Percentiles rank a stretch among this genome's conserved stretches.
Conservation (phyloP, 2,113 vertebrate species). For the Pipa parva region DNA sequence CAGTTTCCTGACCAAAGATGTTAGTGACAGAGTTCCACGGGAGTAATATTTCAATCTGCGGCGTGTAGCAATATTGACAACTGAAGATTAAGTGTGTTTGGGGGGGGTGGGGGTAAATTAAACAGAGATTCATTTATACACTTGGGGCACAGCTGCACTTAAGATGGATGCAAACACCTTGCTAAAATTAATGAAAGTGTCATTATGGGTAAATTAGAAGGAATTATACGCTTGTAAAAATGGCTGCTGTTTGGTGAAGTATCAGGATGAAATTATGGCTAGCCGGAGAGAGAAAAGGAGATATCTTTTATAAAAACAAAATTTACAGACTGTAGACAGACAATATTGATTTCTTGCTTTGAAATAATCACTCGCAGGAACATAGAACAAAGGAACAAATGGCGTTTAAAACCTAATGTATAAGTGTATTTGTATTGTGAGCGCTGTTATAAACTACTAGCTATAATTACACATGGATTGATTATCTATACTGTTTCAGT, state of each 20-base stretch:
- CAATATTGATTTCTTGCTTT: slow-evolving; percentile 16
- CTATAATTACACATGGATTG: too few relatives aligned
- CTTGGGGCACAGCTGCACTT: slow-evolving; percentile 29
- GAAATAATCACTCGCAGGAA: slow-evolving; percentile 18
- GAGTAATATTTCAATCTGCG: slow-evolving; percentile 38
- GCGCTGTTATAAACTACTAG: too few relatives aligned
- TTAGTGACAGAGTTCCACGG: slow-evolving; percentile 18
- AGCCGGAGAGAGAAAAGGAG: slow-evolving; percentile 6
- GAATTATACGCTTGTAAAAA: slow-evolving; percentile 40
- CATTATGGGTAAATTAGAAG: slow-evolving; percentile 39
- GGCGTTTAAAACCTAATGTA: too few relatives aligned
- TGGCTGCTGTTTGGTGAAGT: slow-evolving; percentile 27
- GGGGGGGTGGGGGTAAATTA: slow-evolving; percentile 31
- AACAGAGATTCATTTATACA: slow-evolving; percentile 31
- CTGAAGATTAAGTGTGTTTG: slow-evolving; percentile 34
- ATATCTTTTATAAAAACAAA: slow-evolving; percentile 40
- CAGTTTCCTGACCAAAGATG: slow-evolving; percentile 21
- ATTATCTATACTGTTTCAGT: too few relatives aligned
- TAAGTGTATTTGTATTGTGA: too few relatives aligned
- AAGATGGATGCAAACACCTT: slow-evolving; percentile 27
- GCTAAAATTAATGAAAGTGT: slow-evolving; percentile 30
- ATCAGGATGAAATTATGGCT: slow-evolving; percentile 20
- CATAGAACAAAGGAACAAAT: background rate
- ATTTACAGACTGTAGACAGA: slow-evolving; percentile 19
- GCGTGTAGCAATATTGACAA: slow-evolving; percentile 39